Evolutionary conservation across 2,888 invertebrate species (phyloP).

Genomic region (Lasius fuliginosus): DNA sequence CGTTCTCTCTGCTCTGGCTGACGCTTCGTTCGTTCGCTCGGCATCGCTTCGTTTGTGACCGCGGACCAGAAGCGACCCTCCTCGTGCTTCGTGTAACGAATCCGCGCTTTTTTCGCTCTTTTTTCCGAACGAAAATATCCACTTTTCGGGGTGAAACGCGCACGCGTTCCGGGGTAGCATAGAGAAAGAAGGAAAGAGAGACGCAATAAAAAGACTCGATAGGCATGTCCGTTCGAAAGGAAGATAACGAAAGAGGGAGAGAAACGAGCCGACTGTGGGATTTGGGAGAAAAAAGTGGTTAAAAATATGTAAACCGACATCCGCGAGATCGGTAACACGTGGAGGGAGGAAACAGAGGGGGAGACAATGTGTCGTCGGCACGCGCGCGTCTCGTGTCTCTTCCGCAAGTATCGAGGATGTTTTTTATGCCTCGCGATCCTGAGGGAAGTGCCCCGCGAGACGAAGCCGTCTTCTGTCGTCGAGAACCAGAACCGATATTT

Average conservation of each 20-base stretch:
- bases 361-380: constrained; percentile 77
- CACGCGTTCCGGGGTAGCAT: constrained; percentile 43
- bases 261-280: constrained; percentile 36
- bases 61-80: constrained; percentile 69
- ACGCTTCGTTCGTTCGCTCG: constrained; percentile 18
- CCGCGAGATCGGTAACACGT: constrained; percentile 74
- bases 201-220: constrained; percentile 56
- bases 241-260: constrained; percentile 43
- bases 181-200: constrained; percentile 7
- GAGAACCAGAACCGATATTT: constrained; percentile 51
- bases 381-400: constrained; percentile 63
- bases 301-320: constrained; percentile 81
- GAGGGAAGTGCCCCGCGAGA: constrained; percentile 26
- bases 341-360: constrained; percentile 66
- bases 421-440: constrained; percentile 65
- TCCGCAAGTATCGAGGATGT: constrained; percentile 57
- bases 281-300: constrained; percentile 75
- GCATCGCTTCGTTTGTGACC: constrained; percentile 59
- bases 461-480: constrained; percentile 22
- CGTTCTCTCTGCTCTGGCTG: constrained; percentile 20
- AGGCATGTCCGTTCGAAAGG: constrained; percentile 49
- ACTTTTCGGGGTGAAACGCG: constrained; percentile 78
- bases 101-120: constrained; percentile 81
- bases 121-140: constrained; percentile 80
- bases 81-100: constrained; percentile 82